Conservation (phyloP, 2,888 invertebrate genomes). For the Callimorpha dominula region DNA sequence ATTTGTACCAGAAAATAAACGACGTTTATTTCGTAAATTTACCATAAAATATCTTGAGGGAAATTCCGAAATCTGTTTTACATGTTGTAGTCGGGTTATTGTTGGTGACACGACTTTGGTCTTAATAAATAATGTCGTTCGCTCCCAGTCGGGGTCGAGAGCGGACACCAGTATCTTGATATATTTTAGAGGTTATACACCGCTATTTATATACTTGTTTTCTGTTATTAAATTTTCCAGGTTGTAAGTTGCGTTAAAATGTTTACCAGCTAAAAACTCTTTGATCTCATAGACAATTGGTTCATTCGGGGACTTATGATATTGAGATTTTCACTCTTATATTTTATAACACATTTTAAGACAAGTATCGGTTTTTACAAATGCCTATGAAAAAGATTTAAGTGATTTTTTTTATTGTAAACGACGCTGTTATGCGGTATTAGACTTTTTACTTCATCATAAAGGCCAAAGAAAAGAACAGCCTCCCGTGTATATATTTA, state of each 20-base stretch:
- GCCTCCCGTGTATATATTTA: no score
- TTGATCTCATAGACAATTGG: background rate
- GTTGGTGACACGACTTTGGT: slow-evolving; percentile 52
- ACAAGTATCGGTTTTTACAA: no score
- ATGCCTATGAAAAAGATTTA: no score
- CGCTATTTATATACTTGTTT: background rate
- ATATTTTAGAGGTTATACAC: slow-evolving; percentile 41
- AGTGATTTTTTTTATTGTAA: no score
- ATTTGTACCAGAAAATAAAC: slow-evolving; percentile 27
- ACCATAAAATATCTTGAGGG: slow-evolving; percentile 23
- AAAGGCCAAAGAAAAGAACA: no score
- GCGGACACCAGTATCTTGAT: slow-evolving; percentile 25
- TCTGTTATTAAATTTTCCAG: background rate
- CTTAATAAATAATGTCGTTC: slow-evolving; percentile 55
- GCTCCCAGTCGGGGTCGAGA: slow-evolving; percentile 45
- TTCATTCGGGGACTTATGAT: background rate
- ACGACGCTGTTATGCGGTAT: no score
- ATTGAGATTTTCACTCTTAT: background rate
- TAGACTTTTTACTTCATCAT: no score
- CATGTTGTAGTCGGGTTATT: slow-evolving; percentile 52
- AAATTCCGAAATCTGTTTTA: slow-evolving; percentile 53
- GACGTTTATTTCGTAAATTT: slow-evolving; percentile 29
- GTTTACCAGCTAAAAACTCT: background rate
- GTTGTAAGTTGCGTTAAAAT: background rate
- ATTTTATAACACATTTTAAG: no score